Evolutionary conservation across 2,113 vertebrate genomes (phyloP), one percentile per base, ranked within the genome.

Genomic region (Carlito syrichta): DNA sequence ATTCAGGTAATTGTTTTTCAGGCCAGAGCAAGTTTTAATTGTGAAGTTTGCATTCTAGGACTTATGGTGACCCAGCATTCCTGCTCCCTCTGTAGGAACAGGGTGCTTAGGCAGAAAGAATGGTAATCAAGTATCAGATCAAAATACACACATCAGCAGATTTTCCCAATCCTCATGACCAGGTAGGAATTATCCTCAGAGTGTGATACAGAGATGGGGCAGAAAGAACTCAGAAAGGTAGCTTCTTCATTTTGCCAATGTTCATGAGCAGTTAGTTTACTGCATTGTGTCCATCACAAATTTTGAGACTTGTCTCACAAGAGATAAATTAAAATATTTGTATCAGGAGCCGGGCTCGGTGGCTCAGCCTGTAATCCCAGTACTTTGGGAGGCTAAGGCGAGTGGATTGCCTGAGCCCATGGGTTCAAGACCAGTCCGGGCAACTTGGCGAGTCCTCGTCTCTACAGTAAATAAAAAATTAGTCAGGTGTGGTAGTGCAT

Each of bases 1-100:
- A 99, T 95, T 99, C 99, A 99, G 99, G 99, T 99, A 98, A 98
- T 56, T 98, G 14, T 93, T 86, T 95, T 56, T 38, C 74, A 56
- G 50, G 60, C 1, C 43, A 40, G 22, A 48, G 4, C 23, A 81
- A 78, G 60, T 43, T 43, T 68, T 81, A 22, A 8, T 25, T 85
- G 35, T 86, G 58, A 73, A 20, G 30, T 82, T 48, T 88, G 69
- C 20, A 62, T 92, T 81, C 27, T n/a, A 73, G 38, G 45, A 30
- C 30, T 58, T 66, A 48, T 22, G 20, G 38, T 92, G 40, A 69
- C 40, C 73, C 54, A 45, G 2, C 22, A 89, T 2, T 60, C 27
- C 7, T 83, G 8, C 78, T 6, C 14, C 13, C 27, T 89, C n/a
- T 85, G 82, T 93, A 50, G 32, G 45, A 78, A 52, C 48, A 84